Evolutionary conservation across 2,797 vertebrate species (phyloP).

Genomic region (Sebastes matsubarae): DNA sequence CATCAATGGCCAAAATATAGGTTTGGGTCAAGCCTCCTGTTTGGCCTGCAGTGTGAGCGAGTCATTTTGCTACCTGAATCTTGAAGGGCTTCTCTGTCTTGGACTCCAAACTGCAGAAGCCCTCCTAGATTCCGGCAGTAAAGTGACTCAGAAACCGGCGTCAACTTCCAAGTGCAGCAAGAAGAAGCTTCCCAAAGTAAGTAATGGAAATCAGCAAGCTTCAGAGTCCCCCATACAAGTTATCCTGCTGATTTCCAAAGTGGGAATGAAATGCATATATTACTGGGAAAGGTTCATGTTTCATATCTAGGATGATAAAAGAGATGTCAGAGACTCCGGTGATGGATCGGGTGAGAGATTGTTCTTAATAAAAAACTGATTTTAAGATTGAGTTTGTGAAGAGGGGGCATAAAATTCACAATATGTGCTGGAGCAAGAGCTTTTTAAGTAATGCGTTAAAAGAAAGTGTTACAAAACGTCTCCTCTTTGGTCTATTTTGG

Average conservation of each 20-base stretch:
- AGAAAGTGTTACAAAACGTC: neutral
- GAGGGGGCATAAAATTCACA: neutral
- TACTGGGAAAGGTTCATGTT: neutral
- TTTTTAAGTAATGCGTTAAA: neutral
- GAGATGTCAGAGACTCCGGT: neutral
- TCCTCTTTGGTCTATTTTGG: neutral
- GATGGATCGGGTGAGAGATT: neutral
- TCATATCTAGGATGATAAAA: neutral
- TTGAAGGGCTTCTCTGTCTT: constrained; percentile 48
- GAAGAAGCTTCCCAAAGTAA: neutral
- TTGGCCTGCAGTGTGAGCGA: neutral
- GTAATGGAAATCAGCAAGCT: neutral
- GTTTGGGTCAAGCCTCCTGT: neutral
- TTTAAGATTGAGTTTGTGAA: neutral
- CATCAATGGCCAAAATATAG: neutral
- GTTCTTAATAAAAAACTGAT: neutral
- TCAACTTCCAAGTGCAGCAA: too few relatives aligned
- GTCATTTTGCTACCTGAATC: constrained; percentile 47
- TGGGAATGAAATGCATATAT: neutral
- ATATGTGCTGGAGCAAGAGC: neutral
- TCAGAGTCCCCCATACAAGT: too few relatives aligned
- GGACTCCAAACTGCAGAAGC: constrained; percentile 29
- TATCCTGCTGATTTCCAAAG: neutral
- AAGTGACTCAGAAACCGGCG: constrained; percentile 18
- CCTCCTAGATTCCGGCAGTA: constrained; percentile 29